Conservation (phyloP, 2,797 vertebrate genomes). For the Ibycter americanus region DNA sequence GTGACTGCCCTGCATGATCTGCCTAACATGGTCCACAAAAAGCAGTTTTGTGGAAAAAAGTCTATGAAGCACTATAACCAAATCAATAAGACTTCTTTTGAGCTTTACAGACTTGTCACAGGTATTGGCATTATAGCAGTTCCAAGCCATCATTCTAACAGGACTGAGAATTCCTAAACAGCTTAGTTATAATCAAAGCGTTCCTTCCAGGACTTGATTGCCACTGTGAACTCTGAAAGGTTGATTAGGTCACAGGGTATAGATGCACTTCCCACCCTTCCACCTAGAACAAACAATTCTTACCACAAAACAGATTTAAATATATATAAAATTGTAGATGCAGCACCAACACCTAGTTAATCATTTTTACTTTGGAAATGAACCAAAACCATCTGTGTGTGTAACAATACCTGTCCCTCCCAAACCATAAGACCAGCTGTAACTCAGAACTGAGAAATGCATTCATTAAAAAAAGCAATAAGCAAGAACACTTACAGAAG, state of each 20-base stretch:
- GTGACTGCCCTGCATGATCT: background rate
- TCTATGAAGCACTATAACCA: background rate
- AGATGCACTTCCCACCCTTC: background rate
- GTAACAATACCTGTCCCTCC: slow-evolving; percentile 1
- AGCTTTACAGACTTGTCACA: background rate
- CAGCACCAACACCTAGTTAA: background rate
- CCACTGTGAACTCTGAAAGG: background rate
- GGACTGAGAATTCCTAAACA: background rate
- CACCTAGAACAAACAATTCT: background rate
- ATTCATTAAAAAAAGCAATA: slow-evolving; percentile 12
- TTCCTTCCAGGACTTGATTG: background rate
- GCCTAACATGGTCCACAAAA: accelerated
- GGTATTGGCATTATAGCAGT: background rate
- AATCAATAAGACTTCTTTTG: background rate
- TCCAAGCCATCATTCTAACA: background rate
- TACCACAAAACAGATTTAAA: background rate
- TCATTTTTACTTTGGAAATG: background rate
- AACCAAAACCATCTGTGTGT: background rate
- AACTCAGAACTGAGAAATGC: background rate
- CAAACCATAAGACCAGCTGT: background rate
- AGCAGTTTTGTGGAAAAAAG: background rate
- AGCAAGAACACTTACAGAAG: background rate
- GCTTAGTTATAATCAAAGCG: background rate
- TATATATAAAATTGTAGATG: background rate
- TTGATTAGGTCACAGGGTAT: background rate